Percentiles rank a stretch among this genome's conserved stretches.
Conservation (phyloP, 2,888 invertebrate genomes). For the Diarsia mendica region DNA sequence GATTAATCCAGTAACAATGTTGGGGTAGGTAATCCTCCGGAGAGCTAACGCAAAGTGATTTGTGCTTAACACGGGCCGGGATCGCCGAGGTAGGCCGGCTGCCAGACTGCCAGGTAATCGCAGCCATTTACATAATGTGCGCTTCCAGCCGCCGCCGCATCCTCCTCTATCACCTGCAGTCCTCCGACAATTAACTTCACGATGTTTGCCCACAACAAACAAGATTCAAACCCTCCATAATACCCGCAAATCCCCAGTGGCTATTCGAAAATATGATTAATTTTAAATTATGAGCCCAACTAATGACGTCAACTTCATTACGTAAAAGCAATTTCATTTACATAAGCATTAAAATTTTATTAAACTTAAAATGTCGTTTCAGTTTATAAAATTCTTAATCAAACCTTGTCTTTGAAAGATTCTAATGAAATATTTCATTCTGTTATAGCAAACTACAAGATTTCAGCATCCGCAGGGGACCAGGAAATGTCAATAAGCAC, state of each 20-base stretch:
- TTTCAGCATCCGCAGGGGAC: slow-evolving; percentile 55
- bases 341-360: slow-evolving; percentile 14
- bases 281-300: slow-evolving; percentile 1
- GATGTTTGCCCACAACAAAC: slow-evolving; percentile 20
- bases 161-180: slow-evolving; percentile 38
- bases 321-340: slow-evolving; percentile 32
- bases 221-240: slow-evolving; percentile 12
- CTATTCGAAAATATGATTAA: slow-evolving; percentile 24
- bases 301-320: slow-evolving; percentile 24
- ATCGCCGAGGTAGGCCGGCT: slow-evolving; percentile 64
- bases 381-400: slow-evolving; percentile 9
- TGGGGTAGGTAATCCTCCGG: slow-evolving; percentile 55
- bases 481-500: slow-evolving; percentile 78
- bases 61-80: slow-evolving; percentile 67
- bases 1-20: slow-evolving; percentile 62
- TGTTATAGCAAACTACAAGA: slow-evolving; percentile 55
- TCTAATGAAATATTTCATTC: slow-evolving; percentile 22
- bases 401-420: slow-evolving; percentile 4
- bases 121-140: slow-evolving; percentile 71
- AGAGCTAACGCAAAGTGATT: slow-evolving; percentile 70
- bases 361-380: slow-evolving; percentile 3
- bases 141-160: slow-evolving; percentile 42
- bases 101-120: slow-evolving; percentile 69
- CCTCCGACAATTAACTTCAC: slow-evolving; percentile 39
- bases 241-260: not conserved